Conservation (phyloP, 1,140 invertebrate species). For the Drosophila baimaii region DNA sequence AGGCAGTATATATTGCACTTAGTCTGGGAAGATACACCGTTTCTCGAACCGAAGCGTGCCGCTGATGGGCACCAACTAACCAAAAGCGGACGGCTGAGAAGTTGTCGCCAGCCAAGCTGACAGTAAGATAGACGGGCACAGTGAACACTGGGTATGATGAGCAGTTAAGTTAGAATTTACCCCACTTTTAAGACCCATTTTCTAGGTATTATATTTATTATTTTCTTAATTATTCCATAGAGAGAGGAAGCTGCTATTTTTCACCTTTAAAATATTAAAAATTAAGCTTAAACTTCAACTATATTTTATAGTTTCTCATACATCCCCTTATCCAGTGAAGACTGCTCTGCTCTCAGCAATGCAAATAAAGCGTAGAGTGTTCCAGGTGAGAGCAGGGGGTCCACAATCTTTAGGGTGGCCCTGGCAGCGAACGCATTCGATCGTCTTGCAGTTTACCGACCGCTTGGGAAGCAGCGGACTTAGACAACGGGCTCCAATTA, state of each 20-base stretch:
- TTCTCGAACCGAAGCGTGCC: constrained; percentile 45
- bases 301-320: neutral
- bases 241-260: neutral
- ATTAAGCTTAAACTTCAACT: neutral
- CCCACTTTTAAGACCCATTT: rapidly evolving
- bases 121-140: constrained; percentile 37
- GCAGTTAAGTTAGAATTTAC: neutral
- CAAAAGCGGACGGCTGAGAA: constrained; percentile 20
- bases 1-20: neutral
- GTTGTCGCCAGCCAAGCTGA: constrained; percentile 38
- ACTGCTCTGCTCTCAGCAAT: constrained; percentile 17
- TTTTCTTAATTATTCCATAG: neutral
- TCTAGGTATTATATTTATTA: neutral
- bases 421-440: constrained; percentile 43
- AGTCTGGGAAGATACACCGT: neutral
- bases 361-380: constrained; percentile 40
- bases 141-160: neutral
- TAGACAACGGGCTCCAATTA: constrained; percentile 66
- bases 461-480: constrained; percentile 35
- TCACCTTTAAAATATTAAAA: neutral
- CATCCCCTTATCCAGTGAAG: neutral
- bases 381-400: neutral
- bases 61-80: constrained; percentile 64
- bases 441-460: constrained; percentile 48
- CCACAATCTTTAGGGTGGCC: constrained; percentile 51